Evolutionary conservation across 2,888 invertebrate genomes (phyloP), one percentile per base, ranked within the genome.

Genomic region (Camptogramma bilineatum): DNA sequence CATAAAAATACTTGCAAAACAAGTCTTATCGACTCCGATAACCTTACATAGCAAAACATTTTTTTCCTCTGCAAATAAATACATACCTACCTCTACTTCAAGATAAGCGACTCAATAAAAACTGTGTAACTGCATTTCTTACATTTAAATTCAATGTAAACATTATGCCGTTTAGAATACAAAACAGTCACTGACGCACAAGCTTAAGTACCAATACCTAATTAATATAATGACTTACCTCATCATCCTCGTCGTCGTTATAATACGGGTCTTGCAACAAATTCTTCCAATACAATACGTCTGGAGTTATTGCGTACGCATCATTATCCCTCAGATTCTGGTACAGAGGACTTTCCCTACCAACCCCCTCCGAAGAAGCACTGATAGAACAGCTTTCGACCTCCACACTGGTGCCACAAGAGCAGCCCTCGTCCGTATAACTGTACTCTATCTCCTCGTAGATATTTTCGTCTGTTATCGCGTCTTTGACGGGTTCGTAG

Each of bases 171-270:
- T 55, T 54, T 39, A 39, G 62, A 58, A 61, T 65, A 57, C 50
- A 17, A 66, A 58, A 52, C 52, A 65, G 34, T 59, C 42, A 47
- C 55, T 46, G 48, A 66, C 66, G 62, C 65, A 66, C 51, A 39
- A 44, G 47, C 42, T 52, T 47, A 56, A 61, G 42, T 60, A 58
- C n/a, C 44, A 5, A n/a, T 42, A 7, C 62, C 4, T 16, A 64
- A 31, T 64, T 62, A 63, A 51, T 62, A 59, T 31, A 58, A 53
- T 31, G 56, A 70, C 93, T 86, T 69, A 93, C 93, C 87, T 93
- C 93, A 69, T 94, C 94, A 65, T 94, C 94, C 68, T 94, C 94
- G 56, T 94, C 94, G 57, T 94, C 94, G 59, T 93, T 93, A 74
- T 90, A 93, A 72, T 82, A 93, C 2, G 93, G 91, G 69, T 93